Conservation (phyloP, 1,140 invertebrate species). For the Drosophila auraria region DNA sequence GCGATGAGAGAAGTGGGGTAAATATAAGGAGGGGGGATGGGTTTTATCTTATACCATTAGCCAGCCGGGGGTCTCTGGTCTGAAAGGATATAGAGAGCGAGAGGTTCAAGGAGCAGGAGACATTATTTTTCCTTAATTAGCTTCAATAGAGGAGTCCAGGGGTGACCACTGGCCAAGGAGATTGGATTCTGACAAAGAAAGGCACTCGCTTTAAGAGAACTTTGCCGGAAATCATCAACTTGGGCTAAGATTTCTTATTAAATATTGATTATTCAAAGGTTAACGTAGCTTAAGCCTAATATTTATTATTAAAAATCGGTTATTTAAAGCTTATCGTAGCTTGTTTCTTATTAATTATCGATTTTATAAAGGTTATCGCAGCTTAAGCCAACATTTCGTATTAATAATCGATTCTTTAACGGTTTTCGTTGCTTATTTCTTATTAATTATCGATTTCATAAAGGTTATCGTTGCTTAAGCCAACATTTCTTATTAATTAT, state of each 20-base stretch:
- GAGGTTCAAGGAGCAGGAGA: neutral
- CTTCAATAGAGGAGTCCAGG: neutral
- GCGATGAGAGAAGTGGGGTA: slow-evolving; percentile 4
- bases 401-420: neutral
- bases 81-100: neutral
- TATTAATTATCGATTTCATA: too few relatives aligned
- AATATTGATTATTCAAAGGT: too few relatives aligned
- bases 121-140: slow-evolving; percentile 24
- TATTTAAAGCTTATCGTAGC: too few relatives aligned
- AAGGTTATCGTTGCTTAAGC: too few relatives aligned
- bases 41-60: slow-evolving; percentile 18
- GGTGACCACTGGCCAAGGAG: neutral
- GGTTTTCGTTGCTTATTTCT: too few relatives aligned
- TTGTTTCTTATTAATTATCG: too few relatives aligned
- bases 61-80: slow-evolving; percentile 16
- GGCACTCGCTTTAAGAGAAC: too few relatives aligned
- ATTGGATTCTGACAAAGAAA: neutral
- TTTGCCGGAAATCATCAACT: too few relatives aligned
- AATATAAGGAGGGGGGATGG: neutral
- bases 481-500: neutral
- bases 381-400: too few relatives aligned
- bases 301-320: neutral
- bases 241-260: too few relatives aligned
- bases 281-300: too few relatives aligned
- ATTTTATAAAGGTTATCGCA: neutral